Evolutionary conservation across 2,888 invertebrate genomes (phyloP).

Genomic region (Thera obeliscata): DNA sequence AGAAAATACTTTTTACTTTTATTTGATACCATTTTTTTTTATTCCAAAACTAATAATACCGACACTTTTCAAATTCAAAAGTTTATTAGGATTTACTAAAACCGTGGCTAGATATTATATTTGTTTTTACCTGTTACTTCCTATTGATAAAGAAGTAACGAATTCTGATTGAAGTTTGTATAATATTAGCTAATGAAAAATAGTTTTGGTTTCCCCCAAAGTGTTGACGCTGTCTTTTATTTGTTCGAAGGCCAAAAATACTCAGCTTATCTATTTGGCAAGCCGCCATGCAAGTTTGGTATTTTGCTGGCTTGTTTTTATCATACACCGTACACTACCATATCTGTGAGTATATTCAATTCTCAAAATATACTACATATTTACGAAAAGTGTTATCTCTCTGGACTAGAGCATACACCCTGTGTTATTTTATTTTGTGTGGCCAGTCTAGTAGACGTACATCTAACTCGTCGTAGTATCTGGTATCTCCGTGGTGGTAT

Average conservation of each 20-base stretch:
- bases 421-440: too few relatives aligned
- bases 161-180: background rate
- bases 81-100: too few relatives aligned
- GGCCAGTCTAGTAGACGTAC: too few relatives aligned
- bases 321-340: slow-evolving; percentile 15
- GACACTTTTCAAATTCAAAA: too few relatives aligned
- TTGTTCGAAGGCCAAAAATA: slow-evolving; percentile 15
- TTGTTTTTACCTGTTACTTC: too few relatives aligned
- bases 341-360: slow-evolving; percentile 13
- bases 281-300: slow-evolving; percentile 15
- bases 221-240: slow-evolving; percentile 20
- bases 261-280: slow-evolving; percentile 23
- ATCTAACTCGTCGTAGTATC: too few relatives aligned
- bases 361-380: background rate
- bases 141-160: background rate
- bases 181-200: background rate
- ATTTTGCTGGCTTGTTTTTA: slow-evolving; percentile 25
- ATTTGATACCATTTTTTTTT: background rate
- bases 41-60: too few relatives aligned
- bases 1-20: background rate
- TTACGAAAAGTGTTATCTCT: too few relatives aligned
- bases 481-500: too few relatives aligned
- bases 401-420: too few relatives aligned
- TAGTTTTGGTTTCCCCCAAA: background rate
- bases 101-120: too few relatives aligned